phyloP scores from a whole-genome alignment of 1,140 invertebrate species.

The Rhynchophorus ferrugineus region DNA sequence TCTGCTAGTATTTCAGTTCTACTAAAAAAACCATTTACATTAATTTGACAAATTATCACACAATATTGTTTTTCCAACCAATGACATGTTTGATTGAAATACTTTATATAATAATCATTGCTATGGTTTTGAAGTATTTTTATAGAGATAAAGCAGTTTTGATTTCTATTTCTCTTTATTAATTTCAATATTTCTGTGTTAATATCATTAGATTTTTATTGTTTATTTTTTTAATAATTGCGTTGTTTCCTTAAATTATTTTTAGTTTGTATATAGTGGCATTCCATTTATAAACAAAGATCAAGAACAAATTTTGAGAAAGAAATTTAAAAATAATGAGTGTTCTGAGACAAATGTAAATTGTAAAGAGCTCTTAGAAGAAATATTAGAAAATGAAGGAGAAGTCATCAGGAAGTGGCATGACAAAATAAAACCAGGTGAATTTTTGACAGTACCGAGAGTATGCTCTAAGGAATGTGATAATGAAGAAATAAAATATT shows the following conservation, averaged over 20 bases:
- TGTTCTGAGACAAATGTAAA: constrained; percentile 27
- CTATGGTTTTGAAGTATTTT: too few species aligned
- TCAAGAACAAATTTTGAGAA: constrained; percentile 45
- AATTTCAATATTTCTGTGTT: too few species aligned
- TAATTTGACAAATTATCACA: too few species aligned
- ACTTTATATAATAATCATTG: too few species aligned
- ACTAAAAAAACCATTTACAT: too few species aligned
- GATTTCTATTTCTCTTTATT: too few species aligned
- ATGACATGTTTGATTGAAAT: too few species aligned
- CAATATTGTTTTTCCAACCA: too few species aligned
- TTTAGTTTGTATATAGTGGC: constrained; percentile 59
- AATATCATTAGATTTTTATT: constrained; percentile 5
- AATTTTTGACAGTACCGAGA: constrained; percentile 23
- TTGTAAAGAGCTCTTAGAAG: constrained; percentile 18
- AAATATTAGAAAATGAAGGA: constrained; percentile 26
- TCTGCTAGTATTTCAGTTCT: too few species aligned
- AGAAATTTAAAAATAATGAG: constrained; percentile 43
- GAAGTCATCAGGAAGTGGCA: constrained; percentile 37
- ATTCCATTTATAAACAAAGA: constrained; percentile 56
- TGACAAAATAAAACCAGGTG: constrained; percentile 21
- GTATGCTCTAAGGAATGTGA: constrained; percentile 16
- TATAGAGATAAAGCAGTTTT: too few species aligned
- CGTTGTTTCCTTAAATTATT: constrained; percentile 18
- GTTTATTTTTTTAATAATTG: constrained; percentile 1
- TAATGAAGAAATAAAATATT: constrained; percentile 39